Conservation (phyloP, 1,140 invertebrate species). For the Cyrtorhinus lividipennis region DNA sequence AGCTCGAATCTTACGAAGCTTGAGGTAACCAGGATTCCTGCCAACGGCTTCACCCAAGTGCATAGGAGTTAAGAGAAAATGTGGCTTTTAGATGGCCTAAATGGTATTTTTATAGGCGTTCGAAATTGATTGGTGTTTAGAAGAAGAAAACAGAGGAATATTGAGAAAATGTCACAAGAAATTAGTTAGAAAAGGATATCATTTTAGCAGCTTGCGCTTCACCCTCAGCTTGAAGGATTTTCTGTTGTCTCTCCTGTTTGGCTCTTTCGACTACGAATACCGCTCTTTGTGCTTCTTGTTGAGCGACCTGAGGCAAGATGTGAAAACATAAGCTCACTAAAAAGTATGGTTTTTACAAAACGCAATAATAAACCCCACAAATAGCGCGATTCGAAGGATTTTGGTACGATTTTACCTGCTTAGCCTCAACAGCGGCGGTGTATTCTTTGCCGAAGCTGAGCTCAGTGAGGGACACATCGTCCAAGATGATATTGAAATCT, state of each 20-base stretch:
- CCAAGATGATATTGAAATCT: conserved; percentile 97
- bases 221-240: conserved; percentile 99
- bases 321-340: too few relatives aligned
- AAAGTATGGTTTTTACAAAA: not conserved
- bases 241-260: conserved; percentile 95
- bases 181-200: conserved; percentile 55
- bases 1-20: conserved; percentile 91
- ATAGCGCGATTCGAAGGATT: too few relatives aligned
- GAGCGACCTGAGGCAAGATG: conserved; percentile 51
- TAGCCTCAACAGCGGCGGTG: conserved; percentile 97
- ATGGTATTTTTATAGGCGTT: too few relatives aligned
- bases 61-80: conserved; percentile 46
- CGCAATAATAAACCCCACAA: not conserved
- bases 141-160: too few relatives aligned
- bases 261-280: conserved; percentile 96
- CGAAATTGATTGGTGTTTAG: too few relatives aligned
- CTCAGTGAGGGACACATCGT: conserved; percentile 99
- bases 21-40: conserved; percentile 93
- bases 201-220: conserved; percentile 97
- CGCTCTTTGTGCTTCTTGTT: conserved; percentile 97
- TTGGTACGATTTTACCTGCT: conserved; percentile 83
- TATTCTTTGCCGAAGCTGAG: conserved; percentile 98
- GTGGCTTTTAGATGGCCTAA: too few relatives aligned
- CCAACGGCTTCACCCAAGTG: conserved; percentile 90
- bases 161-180: not conserved